A percentile compares a stretch with the other conserved stretches of the same genome.
phyloP scores from a whole-genome alignment of 2,888 invertebrate species.

The Agriotes lineatus region DNA sequence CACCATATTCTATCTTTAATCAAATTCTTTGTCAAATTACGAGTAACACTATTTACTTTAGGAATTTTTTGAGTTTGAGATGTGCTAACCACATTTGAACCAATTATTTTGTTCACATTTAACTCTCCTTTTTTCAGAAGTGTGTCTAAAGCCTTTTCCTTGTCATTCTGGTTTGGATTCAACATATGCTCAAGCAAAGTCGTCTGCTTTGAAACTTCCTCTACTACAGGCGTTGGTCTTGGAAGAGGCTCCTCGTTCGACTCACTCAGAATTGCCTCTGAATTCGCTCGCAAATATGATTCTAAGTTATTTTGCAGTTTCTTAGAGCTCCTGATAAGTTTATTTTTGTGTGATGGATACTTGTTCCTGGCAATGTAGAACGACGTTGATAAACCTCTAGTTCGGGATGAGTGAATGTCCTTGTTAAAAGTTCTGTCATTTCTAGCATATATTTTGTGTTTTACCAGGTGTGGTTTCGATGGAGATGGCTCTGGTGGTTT shows the following conservation, averaged over 20 bases:
- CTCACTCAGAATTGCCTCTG: neutral
- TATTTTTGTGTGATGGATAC: neutral
- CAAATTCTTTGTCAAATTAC: neutral
- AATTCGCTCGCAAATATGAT: neutral
- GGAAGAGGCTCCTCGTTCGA: neutral
- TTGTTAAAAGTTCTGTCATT: constrained; percentile 10
- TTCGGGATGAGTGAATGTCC: constrained; percentile 43
- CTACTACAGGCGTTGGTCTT: neutral
- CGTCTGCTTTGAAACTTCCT: no score
- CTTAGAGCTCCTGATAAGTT: constrained; percentile 3
- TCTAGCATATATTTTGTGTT: neutral
- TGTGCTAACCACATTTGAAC: neutral
- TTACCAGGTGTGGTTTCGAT: neutral
- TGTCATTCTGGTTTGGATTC: neutral
- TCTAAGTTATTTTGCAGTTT: neutral
- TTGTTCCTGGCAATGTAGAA: constrained; percentile 46
- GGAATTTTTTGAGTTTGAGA: neutral
- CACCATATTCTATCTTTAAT: no score
- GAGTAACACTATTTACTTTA: neutral
- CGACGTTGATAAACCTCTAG: constrained; percentile 45
- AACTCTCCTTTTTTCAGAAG: neutral
- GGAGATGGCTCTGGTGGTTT: neutral
- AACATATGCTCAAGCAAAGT: neutral
- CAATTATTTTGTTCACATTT: neutral
- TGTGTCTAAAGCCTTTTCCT: neutral